Conservation (phyloP, 2,888 invertebrate species). For the Blera fallax region DNA sequence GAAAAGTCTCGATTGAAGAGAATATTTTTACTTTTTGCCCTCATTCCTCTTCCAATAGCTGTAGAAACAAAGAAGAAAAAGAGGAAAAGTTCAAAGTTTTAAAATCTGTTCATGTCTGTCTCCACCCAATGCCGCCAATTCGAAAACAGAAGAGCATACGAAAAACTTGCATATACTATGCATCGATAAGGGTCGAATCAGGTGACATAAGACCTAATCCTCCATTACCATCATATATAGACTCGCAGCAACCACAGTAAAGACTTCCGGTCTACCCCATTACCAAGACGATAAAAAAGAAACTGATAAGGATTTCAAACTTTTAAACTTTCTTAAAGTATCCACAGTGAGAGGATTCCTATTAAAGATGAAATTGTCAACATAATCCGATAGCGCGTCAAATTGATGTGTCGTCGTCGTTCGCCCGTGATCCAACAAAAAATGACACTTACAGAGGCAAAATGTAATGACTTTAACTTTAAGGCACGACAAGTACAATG, state of each 20-base stretch:
- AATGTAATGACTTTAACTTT: constrained; percentile 28
- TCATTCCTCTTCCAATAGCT: not conserved
- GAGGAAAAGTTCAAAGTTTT: constrained; percentile 39
- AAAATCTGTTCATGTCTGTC: constrained; percentile 35
- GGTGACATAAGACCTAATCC: constrained; percentile 46
- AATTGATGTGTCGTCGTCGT: not conserved
- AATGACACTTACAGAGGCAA: constrained; percentile 20
- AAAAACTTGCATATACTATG: constrained; percentile 41
- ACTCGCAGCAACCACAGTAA: not conserved
- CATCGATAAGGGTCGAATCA: constrained; percentile 39
- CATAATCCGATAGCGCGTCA: constrained; percentile 25
- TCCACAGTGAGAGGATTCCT: not conserved
- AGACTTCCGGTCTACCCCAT: constrained; percentile 34
- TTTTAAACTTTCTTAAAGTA: constrained; percentile 38
- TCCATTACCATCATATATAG: not conserved
- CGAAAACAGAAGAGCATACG: not conserved
- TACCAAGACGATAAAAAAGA: constrained; percentile 20
- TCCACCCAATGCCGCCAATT: constrained; percentile 4
- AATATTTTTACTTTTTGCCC: not conserved
- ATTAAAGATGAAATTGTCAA: constrained; percentile 21
- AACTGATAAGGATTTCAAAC: constrained; percentile 36
- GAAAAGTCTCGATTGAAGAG: not conserved
- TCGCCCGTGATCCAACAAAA: not conserved
- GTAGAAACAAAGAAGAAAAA: constrained; percentile 8
- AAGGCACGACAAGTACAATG: constrained; percentile 5